Conservation (phyloP, 2,113 vertebrate genomes). For the Indicator indicator region DNA sequence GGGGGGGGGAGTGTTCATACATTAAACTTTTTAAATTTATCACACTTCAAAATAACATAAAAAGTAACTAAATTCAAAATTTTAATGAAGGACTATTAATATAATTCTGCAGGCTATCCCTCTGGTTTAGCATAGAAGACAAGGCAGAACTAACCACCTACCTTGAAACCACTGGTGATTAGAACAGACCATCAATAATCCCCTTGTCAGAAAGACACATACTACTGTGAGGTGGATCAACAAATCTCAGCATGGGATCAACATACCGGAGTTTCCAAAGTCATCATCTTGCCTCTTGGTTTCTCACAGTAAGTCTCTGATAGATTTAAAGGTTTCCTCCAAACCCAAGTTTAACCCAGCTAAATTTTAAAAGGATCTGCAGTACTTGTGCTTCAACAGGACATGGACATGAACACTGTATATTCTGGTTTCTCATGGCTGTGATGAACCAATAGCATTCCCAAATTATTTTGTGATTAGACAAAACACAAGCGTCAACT, state of each 20-base stretch:
- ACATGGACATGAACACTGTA: background rate
- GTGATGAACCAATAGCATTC: background rate
- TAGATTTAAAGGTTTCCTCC: background rate
- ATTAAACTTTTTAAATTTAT: background rate
- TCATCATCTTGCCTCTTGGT: background rate
- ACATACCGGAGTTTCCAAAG: background rate
- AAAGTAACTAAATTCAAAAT: background rate
- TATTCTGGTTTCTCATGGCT: fast-evolving
- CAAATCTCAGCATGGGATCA: background rate
- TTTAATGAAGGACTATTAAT: background rate
- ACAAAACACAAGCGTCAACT: background rate
- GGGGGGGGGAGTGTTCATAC: background rate
- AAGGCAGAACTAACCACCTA: background rate
- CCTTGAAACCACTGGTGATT: background rate
- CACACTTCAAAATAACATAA: background rate
- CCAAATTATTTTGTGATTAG: background rate
- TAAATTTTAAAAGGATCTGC: background rate
- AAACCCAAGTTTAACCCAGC: background rate
- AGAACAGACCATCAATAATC: background rate
- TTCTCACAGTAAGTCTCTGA: background rate
- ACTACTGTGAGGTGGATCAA: background rate
- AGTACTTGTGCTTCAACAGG: background rate
- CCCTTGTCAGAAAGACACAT: background rate
- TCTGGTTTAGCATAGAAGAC: background rate
- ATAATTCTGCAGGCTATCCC: background rate